Conservation (phyloP, 2,888 invertebrate genomes). For the Mamestra brassicae region DNA sequence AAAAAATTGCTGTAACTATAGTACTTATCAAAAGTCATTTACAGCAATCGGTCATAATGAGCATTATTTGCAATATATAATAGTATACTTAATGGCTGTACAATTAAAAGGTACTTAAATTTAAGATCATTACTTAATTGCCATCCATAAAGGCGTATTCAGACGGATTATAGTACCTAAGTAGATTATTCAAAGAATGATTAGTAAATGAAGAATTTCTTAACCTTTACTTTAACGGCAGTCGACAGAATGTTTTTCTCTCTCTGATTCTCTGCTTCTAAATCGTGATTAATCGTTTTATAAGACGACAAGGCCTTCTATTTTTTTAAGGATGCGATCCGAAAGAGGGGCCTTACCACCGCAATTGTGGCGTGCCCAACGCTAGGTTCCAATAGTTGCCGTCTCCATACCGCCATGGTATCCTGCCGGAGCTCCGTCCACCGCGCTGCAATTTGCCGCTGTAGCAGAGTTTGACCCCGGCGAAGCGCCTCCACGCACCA, state of each 20-base stretch:
- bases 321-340: too few relatives aligned
- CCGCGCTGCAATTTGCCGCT: too few relatives aligned
- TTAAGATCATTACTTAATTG: constrained; percentile 17
- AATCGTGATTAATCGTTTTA: constrained; percentile 11
- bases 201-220: constrained; percentile 29
- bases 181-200: constrained; percentile 31
- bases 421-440: too few relatives aligned
- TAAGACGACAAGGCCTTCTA: too few relatives aligned
- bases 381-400: too few relatives aligned
- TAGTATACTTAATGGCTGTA: not conserved
- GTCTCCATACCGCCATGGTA: too few relatives aligned
- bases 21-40: constrained; percentile 42
- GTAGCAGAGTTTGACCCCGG: too few relatives aligned
- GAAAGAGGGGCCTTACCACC: too few relatives aligned
- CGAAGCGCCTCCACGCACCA: too few relatives aligned
- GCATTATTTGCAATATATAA: not conserved
- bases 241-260: not conserved
- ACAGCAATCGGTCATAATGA: constrained; percentile 16
- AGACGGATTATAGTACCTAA: constrained; percentile 12
- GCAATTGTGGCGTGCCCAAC: too few relatives aligned
- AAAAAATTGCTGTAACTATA: not conserved
- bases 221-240: not conserved
- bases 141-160: constrained; percentile 19
- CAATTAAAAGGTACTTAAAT: not conserved
- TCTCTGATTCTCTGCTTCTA: not conserved